These are phyloP conservation scores for Diachasma alloeum DNA, from an alignment of 1,140 invertebrate genomes.

Conservation along the genomic window DNA sequence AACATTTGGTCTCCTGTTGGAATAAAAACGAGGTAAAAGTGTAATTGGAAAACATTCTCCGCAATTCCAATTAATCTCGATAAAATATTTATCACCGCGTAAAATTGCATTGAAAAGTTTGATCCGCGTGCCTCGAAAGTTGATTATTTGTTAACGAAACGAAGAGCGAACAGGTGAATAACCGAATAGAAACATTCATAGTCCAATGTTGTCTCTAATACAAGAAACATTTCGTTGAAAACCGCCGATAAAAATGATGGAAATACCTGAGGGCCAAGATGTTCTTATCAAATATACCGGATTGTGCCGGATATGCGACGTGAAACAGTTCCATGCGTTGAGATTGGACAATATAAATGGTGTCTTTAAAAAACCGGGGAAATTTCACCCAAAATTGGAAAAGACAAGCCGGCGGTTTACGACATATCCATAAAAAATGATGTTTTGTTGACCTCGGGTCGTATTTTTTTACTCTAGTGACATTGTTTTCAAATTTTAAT, in stretches of 20 bases:
- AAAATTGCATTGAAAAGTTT: not conserved
- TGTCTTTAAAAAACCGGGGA: not conserved
- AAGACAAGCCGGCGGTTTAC: no score
- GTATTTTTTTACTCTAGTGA: no score
- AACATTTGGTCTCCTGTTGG: no score
- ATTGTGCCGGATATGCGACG: not conserved
- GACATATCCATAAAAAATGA: no score
- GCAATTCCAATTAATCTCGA: not conserved
- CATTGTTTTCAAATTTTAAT: no score
- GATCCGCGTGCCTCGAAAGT: not conserved
- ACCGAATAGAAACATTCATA: not conserved
- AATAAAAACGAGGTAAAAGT: not conserved
- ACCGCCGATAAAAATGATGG: no score
- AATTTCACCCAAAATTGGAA: no score
- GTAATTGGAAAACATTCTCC: not conserved
- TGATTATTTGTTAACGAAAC: not conserved
- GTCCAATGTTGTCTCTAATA: no score
- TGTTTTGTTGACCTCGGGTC: no score
- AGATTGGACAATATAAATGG: not conserved
- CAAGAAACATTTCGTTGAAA: not conserved
- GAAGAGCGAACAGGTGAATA: not conserved
- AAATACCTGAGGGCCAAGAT: no score
- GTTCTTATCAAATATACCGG: not conserved
- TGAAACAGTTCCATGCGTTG: not conserved
- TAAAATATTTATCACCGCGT: not conserved